Evolutionary conservation across 2,888 invertebrate genomes (phyloP).

Genomic region (Cephus nigrinus): DNA sequence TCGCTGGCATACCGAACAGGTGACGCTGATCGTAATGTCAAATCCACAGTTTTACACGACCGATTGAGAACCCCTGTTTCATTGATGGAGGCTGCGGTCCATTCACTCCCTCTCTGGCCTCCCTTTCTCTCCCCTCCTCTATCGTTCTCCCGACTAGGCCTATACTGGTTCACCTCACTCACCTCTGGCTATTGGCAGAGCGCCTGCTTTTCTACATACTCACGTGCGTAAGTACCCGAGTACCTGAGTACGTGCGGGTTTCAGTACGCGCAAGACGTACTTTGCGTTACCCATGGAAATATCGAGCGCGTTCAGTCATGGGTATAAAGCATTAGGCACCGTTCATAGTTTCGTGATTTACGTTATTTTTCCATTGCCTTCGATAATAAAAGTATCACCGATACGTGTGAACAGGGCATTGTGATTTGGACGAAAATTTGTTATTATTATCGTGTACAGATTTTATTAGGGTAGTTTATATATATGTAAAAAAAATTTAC

Average conservation of each 20-base stretch:
- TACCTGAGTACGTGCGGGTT: neutral
- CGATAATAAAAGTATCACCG: no score
- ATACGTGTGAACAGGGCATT: neutral
- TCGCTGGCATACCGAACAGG: conserved; percentile 30
- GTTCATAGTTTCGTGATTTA: neutral
- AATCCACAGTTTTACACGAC: neutral
- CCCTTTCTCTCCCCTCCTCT: neutral
- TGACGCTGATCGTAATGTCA: conserved; percentile 25
- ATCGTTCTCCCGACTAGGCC: conserved; percentile 6
- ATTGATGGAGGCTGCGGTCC: conserved; percentile 61
- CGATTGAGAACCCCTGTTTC: conserved; percentile 58
- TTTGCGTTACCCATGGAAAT: neutral
- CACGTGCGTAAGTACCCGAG: neutral
- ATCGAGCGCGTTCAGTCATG: neutral
- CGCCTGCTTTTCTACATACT: conserved; percentile 13
- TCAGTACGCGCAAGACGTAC: neutral
- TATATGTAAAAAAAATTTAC: neutral
- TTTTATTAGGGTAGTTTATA: neutral
- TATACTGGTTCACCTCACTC: conserved; percentile 35
- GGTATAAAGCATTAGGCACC: neutral
- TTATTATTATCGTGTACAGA: neutral
- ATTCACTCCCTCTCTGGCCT: conserved; percentile 41
- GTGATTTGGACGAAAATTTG: neutral
- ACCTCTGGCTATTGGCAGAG: conserved; percentile 6
- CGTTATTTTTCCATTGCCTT: neutral